These are phyloP conservation scores for Bradypus variegatus DNA, from an alignment of 2,797 vertebrate genomes.

Conservation along the genomic window DNA sequence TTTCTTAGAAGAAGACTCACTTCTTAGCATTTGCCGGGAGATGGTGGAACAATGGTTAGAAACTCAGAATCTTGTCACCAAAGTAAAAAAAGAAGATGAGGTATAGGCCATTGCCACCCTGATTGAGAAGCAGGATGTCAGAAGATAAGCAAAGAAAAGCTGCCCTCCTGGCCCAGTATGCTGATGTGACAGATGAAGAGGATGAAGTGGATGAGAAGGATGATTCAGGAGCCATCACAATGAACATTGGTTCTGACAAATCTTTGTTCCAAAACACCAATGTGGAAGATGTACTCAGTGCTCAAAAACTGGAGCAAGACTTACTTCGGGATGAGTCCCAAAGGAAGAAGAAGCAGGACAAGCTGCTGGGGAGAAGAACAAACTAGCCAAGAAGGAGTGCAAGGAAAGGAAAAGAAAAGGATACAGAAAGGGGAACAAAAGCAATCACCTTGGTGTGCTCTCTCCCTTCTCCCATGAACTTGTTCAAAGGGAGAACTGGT, in stretches of 20 bases:
- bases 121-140: slow-evolving; percentile 86
- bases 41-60: slow-evolving; percentile 86
- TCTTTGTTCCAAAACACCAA: slow-evolving; percentile 96
- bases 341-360: slow-evolving; percentile 95
- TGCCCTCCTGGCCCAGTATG: no score
- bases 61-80: slow-evolving; percentile 60
- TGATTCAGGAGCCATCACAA: slow-evolving; percentile 56
- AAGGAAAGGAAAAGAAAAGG: slow-evolving; percentile 97
- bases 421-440: slow-evolving; percentile 97
- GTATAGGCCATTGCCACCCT: slow-evolving; percentile 86
- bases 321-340: slow-evolving; percentile 88
- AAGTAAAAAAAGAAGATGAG: slow-evolving; percentile 78
- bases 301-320: slow-evolving; percentile 88
- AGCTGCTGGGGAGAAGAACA: slow-evolving; percentile 95
- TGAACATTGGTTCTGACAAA: slow-evolving; percentile 76
- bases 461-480: slow-evolving; percentile 43
- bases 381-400: slow-evolving; percentile 90
- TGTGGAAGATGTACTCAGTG: slow-evolving; percentile 84
- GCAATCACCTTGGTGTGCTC: slow-evolving; percentile 78
- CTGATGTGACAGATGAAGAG: no score
- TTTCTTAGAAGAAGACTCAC: slow-evolving; percentile 85
- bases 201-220: slow-evolving; percentile 82
- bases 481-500: slow-evolving; percentile 33
- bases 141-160: no score
- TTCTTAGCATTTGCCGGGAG: slow-evolving; percentile 83